Base-by-base conservation (phyloP, 2,797 vertebrate genomes). In the Falco concolor region DNA sequence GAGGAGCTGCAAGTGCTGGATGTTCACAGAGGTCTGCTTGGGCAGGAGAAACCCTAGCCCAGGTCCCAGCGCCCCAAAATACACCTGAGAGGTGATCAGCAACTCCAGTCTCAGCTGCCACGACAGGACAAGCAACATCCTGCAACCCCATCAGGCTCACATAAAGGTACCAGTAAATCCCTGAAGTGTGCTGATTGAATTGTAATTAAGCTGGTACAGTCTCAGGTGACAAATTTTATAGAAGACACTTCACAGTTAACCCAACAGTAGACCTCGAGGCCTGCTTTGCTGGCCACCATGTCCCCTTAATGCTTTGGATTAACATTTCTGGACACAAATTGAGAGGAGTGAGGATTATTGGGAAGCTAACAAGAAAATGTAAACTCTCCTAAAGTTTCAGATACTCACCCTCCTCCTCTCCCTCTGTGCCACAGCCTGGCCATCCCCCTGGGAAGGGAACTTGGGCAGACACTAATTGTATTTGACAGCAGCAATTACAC, bases 401-500 rank as follows among this genome's bases (percentile, higher is more conserved):
- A 60, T 61, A 34, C 47, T 68, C 2, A 1, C 8, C 64, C 83
- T 53, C 38, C n/a, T 88, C 22, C 84, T 60, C 93, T 91, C 75
- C 80, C 52, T 45, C 74, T 68, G 3, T 80, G 87, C 90, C 67
- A 76, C 5, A 0, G 63, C 70, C 80, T 4, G 36, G 68, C 34
- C 77, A 24, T 80, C 52, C 90, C 88, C 73, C 57, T 59, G 88
- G 94, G 96, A 96, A 96, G 94, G 96, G 90, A 97, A 97, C 83
- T 73, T 96, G 77, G 81, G 84, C 80, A 96, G 97, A 97, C 68
- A 49, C 94, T 97, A 98, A 98, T 88, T 97, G 94, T 96, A 97
- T 97, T 88, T 97, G 97, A 98, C 98, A 97, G 97, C 95, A 97
- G 97, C 97, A 98, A 98, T 97, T 97, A 97, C 96, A 97, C 69